phyloP scores from a whole-genome alignment of 2,113 vertebrate species.

The Hassar affinis region DNA sequence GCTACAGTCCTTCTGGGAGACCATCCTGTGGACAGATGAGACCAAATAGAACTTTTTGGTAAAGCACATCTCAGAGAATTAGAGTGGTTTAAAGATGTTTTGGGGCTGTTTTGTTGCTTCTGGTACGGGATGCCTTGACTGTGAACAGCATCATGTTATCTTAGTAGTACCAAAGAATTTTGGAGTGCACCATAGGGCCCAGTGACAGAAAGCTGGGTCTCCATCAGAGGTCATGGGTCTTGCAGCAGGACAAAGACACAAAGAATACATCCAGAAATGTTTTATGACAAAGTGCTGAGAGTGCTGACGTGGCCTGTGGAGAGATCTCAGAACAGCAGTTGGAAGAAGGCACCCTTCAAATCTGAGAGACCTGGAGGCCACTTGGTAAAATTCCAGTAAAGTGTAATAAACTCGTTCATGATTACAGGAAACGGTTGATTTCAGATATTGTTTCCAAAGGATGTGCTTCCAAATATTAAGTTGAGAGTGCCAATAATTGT shows the following conservation, averaged over 20 bases:
- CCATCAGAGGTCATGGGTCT: background rate
- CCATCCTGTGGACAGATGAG: slow-evolving; percentile 1
- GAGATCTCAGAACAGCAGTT: too few relatives aligned
- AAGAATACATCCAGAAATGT: slow-evolving; percentile 12
- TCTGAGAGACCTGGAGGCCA: too few relatives aligned
- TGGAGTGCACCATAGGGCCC: background rate
- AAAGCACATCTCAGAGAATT: too few relatives aligned
- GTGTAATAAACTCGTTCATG: too few relatives aligned
- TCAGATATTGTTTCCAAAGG: too few relatives aligned
- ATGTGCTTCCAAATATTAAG: too few relatives aligned
- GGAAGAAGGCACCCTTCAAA: too few relatives aligned
- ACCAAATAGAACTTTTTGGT: background rate
- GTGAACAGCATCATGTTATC: slow-evolving; percentile 1
- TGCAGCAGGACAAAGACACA: background rate
- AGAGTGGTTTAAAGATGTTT: too few relatives aligned
- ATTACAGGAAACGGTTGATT: too few relatives aligned
- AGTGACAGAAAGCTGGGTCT: too few relatives aligned
- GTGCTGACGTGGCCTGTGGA: background rate
- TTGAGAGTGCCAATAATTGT: too few relatives aligned
- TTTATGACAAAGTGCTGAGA: background rate
- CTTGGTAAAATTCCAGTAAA: too few relatives aligned
- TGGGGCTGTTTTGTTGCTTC: slow-evolving; percentile 8
- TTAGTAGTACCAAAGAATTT: background rate
- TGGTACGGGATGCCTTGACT: slow-evolving; percentile 8
- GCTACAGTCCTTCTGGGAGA: background rate